These are phyloP conservation scores for Euplexia lucipara DNA, from an alignment of 2,888 invertebrate species.

Conservation along the genomic window DNA sequence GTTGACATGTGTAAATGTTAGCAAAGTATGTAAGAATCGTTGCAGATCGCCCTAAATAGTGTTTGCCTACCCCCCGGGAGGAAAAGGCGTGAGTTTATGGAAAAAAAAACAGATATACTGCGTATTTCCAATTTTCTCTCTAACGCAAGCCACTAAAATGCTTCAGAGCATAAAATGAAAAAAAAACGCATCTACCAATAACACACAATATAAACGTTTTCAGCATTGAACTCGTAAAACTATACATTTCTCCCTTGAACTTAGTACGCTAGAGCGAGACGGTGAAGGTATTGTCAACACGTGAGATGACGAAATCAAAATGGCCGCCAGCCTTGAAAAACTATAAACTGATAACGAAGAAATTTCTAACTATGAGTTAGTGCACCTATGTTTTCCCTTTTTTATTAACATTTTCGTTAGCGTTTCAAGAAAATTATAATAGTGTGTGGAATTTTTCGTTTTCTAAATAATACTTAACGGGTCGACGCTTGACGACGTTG, in stretches of 20 bases:
- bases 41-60: too few species aligned
- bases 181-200: constrained; percentile 24
- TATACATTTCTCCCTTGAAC: constrained; percentile 28
- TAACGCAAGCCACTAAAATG: not conserved
- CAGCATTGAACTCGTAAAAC: constrained; percentile 38
- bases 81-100: too few species aligned
- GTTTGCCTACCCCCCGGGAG: too few species aligned
- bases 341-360: constrained; percentile 60
- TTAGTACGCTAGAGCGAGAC: constrained; percentile 7
- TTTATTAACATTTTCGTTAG: not conserved
- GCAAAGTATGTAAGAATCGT: too few species aligned
- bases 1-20: too few species aligned
- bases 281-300: constrained; percentile 16
- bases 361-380: constrained; percentile 48
- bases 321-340: constrained; percentile 58
- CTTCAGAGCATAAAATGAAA: constrained; percentile 21
- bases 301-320: constrained; percentile 54
- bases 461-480: too few species aligned
- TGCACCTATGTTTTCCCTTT: constrained; percentile 7
- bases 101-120: too few species aligned
- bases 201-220: constrained; percentile 38
- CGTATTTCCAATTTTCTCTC: constrained; percentile 1
- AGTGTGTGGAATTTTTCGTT: fast-evolving
- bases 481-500: too few species aligned
- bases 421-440: not conserved